Evolutionary conservation across 1,140 invertebrate genomes (phyloP).

Genomic region (Atta cephalotes): DNA sequence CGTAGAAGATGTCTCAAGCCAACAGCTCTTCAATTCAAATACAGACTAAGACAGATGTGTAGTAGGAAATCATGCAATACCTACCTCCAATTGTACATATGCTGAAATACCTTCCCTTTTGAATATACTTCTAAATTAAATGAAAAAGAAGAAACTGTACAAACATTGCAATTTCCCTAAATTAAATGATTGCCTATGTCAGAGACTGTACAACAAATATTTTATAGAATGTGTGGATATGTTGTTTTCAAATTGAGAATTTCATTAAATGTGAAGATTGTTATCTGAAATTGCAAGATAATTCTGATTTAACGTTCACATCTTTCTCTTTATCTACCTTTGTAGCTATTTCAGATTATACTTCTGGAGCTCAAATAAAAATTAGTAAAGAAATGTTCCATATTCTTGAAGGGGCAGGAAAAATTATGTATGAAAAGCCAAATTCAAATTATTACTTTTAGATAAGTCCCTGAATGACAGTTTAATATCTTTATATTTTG

Average conservation of each 20-base stretch:
- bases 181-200: neutral
- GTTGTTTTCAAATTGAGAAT: neutral
- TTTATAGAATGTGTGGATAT: neutral
- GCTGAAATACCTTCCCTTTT: neutral
- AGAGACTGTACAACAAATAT: neutral
- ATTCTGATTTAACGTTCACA: neutral
- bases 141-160: neutral
- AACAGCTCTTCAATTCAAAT: constrained; percentile 1
- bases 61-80: neutral
- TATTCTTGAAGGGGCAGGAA: neutral
- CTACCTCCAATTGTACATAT: neutral
- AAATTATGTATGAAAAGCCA: neutral
- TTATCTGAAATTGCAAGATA: neutral
- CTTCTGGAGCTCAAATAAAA: neutral
- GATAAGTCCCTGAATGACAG: neutral
- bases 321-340: neutral
- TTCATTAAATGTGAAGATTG: neutral
- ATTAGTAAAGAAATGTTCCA: neutral
- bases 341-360: constrained; percentile 1
- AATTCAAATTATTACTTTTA: neutral
- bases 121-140: neutral
- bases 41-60: neutral
- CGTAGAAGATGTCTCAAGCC: neutral
- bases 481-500: neutral
- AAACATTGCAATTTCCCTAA: neutral